Conservation (phyloP, 2,888 invertebrate species). For the Cerceris rybyensis region DNA sequence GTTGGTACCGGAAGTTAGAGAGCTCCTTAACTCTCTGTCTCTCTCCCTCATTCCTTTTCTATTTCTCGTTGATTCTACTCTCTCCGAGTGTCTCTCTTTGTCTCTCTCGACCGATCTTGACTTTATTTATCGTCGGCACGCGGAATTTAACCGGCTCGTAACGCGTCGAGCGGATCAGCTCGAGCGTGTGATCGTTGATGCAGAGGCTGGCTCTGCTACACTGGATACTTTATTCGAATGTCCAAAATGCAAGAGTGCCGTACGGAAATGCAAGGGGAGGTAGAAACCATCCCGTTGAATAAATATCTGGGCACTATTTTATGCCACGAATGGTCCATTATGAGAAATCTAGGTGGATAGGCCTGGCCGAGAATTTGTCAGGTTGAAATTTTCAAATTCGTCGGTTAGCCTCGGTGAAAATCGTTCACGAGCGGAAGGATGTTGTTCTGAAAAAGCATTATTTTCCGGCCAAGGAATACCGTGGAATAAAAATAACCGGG, state of each 20-base stretch:
- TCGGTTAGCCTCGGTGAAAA: not conserved
- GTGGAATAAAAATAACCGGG: constrained; percentile 12
- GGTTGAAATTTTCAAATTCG: not conserved
- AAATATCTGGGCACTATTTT: constrained; percentile 21
- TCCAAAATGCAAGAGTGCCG: constrained; percentile 8
- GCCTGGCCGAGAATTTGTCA: not conserved
- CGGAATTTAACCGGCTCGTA: constrained; percentile 54
- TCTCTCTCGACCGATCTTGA: too few relatives aligned
- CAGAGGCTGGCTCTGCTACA: constrained; percentile 43
- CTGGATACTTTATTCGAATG: constrained; percentile 58
- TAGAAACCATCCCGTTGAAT: constrained; percentile 24
- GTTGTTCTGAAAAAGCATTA: not conserved
- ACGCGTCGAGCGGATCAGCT: constrained; percentile 37
- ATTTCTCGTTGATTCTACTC: not conserved
- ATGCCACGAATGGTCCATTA: constrained; percentile 12
- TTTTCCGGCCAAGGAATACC: not conserved
- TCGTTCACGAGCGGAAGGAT: not conserved
- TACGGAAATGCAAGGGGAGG: constrained; percentile 26
- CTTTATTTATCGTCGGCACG: constrained; percentile 53
- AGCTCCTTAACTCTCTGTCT: constrained; percentile 38
- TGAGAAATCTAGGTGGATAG: constrained; percentile 10
- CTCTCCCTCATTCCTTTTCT: too few relatives aligned
- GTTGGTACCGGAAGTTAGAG: too few relatives aligned
- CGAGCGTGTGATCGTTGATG: constrained; percentile 61
- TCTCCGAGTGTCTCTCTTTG: constrained; percentile 6